A percentile compares a stretch with the other conserved stretches of the same genome.
Conservation (phyloP, 1,140 invertebrate genomes). For the Campoletis sonorensis region DNA sequence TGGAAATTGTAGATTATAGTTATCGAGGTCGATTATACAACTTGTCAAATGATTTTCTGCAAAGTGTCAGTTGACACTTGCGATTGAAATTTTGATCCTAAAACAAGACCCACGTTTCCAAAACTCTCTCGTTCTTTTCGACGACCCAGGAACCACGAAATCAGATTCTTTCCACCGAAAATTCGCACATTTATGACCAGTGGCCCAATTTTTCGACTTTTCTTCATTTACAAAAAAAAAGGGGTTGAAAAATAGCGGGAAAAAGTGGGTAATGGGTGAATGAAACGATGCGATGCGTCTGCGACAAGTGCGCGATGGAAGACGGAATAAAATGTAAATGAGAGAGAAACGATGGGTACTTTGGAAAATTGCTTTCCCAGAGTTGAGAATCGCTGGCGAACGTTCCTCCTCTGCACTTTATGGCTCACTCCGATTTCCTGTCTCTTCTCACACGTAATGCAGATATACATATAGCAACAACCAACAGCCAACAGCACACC, state of each 20-base stretch:
- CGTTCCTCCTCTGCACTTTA: constrained; percentile 18
- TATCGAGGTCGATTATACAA: too few relatives aligned
- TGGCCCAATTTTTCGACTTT: neutral
- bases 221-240: neutral
- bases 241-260: neutral
- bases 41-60: too few relatives aligned
- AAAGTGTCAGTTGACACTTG: too few relatives aligned
- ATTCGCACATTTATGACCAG: neutral
- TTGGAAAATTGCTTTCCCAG: constrained; percentile 39
- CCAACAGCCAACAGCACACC: too few relatives aligned
- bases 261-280: neutral
- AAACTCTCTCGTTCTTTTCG: too few relatives aligned
- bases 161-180: too few relatives aligned
- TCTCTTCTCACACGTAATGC: neutral
- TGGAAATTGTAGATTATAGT: too few relatives aligned
- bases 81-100: too few relatives aligned
- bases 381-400: constrained; percentile 31
- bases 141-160: too few relatives aligned
- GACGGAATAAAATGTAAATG: constrained; percentile 9
- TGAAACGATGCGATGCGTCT: neutral
- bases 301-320: neutral
- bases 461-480: too few relatives aligned
- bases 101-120: too few relatives aligned
- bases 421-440: constrained; percentile 37
- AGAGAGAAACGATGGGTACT: constrained; percentile 22